Evolutionary conservation across 53 echinoderm and acorn worm species (phyloP), one percentile per base, ranked within the genome.

Genomic region (Mesocentrotus franciscanus): DNA sequence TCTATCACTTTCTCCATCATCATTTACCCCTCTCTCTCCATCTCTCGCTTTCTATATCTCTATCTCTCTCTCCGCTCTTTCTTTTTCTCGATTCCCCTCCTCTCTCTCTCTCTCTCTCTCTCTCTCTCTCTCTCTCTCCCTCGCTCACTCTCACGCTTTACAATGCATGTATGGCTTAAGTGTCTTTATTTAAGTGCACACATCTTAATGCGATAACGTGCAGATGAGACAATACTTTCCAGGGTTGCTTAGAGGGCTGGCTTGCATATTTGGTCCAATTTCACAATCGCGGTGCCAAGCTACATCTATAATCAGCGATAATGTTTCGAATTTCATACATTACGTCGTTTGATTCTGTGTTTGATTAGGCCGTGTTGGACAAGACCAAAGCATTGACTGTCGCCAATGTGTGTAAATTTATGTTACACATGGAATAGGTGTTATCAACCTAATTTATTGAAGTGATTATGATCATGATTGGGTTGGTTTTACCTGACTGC

Each of bases 261-360:
- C 87, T 12, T 87, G 87, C 26, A 87, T 87, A 87, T 87, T 87
- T 87, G 87, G 87, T 58, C 17, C 84, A 49, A 20, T 84, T 84
- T 84, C 34, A n/a, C 87, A 27, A 14, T n/a, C 30, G 29, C 26
- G 87, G 57, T 57, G 29, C 29, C 57, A n/a, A 57, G 56, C 87
- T 13, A 59, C n/a, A 87, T 87, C 87, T 87, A 87, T 58, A 39
- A 64, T 64, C 64, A 64, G 64, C 0, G 64, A 64, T 64, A 11
- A 42, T 59, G 14, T 87, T 85, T 26, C 11, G 26, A 9, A 57
- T 59, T 87, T 58, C 87, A 87, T 57, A 87, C 87, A 85, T 85
- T n/a, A 20, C 0, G 9, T 64, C 4, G 64, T 15, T 87, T 87
- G 58, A 87, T 58, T 24, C 58, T 12, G 9, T 27, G n/a, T 59